Percentiles rank a stretch among this genome's conserved stretches.
These are phyloP conservation scores for Lycaon pictus DNA, from an alignment of 2,113 vertebrate genomes.

Conservation along the genomic window DNA sequence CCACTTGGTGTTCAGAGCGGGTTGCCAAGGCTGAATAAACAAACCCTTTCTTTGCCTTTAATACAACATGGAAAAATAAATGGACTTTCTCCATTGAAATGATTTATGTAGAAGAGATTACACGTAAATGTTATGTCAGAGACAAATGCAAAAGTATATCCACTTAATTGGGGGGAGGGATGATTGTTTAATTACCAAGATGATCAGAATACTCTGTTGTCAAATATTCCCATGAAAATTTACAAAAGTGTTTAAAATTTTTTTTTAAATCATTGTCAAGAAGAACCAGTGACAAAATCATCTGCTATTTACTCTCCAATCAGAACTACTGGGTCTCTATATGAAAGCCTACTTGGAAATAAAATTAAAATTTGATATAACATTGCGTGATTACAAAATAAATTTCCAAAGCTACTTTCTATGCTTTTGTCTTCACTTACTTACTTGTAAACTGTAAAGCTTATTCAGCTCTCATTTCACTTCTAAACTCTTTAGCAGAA, in stretches of 20 bases:
- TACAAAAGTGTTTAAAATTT: neutral
- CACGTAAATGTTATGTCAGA: neutral
- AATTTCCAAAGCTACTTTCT: constrained; percentile 40
- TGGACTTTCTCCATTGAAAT: neutral
- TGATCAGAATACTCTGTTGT: neutral
- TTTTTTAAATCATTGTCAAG: constrained; percentile 32
- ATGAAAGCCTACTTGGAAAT: neutral
- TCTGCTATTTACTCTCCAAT: constrained; percentile 24
- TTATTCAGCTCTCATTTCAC: constrained; percentile 42
- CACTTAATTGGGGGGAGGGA: neutral
- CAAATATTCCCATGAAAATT: constrained; percentile 5
- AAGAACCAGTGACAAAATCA: constrained; percentile 62
- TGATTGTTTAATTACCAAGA: neutral
- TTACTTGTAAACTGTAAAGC: neutral
- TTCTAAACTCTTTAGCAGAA: constrained; percentile 45
- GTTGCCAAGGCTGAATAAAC: neutral
- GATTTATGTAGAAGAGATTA: neutral
- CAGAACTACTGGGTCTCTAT: neutral
- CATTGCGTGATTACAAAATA: neutral
- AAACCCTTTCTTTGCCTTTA: neutral
- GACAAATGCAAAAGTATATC: constrained; percentile 47
- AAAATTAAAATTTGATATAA: constrained; percentile 52
- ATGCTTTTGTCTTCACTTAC: neutral
- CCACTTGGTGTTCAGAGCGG: neutral
- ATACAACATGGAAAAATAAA: neutral